A percentile compares a stretch with the other conserved stretches of the same genome.
Conservation (phyloP, 2,113 vertebrate species). For the Dasyornis broadbenti region DNA sequence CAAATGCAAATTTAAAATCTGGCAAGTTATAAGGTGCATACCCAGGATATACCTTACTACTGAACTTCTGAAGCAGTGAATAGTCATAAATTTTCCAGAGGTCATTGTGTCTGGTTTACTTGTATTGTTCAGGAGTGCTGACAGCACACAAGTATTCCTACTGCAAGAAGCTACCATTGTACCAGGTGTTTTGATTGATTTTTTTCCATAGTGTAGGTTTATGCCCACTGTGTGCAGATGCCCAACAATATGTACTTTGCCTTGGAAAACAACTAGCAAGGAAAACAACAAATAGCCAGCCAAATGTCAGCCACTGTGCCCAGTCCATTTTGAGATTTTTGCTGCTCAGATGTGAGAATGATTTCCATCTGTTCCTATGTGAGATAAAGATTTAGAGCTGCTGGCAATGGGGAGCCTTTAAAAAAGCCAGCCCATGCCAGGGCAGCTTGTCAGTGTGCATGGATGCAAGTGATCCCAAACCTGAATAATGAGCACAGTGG, state of each 20-base stretch:
- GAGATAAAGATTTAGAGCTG: slow-evolving; percentile 3
- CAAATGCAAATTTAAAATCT: neutral
- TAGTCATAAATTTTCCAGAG: neutral
- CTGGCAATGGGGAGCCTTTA: neutral
- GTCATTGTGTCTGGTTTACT: neutral
- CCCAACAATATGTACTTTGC: slow-evolving; percentile 21
- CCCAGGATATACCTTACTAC: neutral
- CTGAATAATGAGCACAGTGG: neutral
- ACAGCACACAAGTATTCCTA: neutral
- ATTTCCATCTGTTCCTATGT: slow-evolving; percentile 49
- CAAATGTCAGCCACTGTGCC: slow-evolving; percentile 20
- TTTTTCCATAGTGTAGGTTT: neutral
- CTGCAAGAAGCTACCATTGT: neutral
- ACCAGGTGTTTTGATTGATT: neutral
- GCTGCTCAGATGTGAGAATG: slow-evolving; percentile 27
- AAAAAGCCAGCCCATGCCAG: neutral
- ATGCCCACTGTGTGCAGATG: slow-evolving; percentile 2
- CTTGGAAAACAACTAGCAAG: slow-evolving; percentile 24
- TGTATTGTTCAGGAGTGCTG: neutral
- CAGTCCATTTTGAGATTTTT: slow-evolving; percentile 20
- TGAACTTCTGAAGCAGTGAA: neutral
- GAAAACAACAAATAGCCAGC: neutral
- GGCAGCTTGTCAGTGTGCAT: neutral
- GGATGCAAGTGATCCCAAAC: neutral
- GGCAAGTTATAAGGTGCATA: neutral